Base-by-base conservation (phyloP, 2,113 vertebrate genomes). In the Brachyhypopomus occidentalis region DNA sequence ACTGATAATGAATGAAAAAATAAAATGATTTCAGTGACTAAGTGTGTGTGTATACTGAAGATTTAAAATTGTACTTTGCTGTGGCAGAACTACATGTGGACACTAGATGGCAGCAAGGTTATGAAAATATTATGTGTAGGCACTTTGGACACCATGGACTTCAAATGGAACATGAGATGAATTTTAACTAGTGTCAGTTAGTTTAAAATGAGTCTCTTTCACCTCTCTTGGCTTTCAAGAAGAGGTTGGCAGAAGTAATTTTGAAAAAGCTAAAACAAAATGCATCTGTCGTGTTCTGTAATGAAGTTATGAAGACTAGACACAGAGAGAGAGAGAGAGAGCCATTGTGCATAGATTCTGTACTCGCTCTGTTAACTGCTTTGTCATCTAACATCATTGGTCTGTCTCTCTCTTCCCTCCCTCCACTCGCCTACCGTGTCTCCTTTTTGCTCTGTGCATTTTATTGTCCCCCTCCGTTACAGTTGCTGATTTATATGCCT, bases 51-150 rank as follows among this genome's bases (percentile, higher is more conserved):
- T n/a, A 30, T 30, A 30, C 30, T 30, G 30, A 30, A 30, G 30
- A 30, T 30, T 30, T 30, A 6, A 6, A 41, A 41, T 41, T 41
- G 9, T 41, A 41, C 41, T 9, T 76, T 60, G 38, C 36, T 20
- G 7, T 73, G 19, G 36, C 71, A 66, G 71, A 70, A 66, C 41
- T 45, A 11, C 11, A 52, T 63, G 1, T 38, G 27, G 34, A 22
- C 86, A 76, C 64, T 41, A 69, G 83, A 83, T 83, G 86, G 83
- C 81, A 85, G 83, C 58, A 75, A 71, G 67, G 36, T 56, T 60
- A 30, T 78, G 19, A 36, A 60, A 30, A 23, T 2, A 8, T 69
- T 45, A 3, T n/a, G 17, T 78, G 70, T 36, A 30, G 74, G 16
- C 0, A 38, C 22, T 22, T 27, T 36, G n/a, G n/a, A n/a, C n/a